Conservation (phyloP, 1,140 invertebrate genomes). For the Drosophila punjabiensis region DNA sequence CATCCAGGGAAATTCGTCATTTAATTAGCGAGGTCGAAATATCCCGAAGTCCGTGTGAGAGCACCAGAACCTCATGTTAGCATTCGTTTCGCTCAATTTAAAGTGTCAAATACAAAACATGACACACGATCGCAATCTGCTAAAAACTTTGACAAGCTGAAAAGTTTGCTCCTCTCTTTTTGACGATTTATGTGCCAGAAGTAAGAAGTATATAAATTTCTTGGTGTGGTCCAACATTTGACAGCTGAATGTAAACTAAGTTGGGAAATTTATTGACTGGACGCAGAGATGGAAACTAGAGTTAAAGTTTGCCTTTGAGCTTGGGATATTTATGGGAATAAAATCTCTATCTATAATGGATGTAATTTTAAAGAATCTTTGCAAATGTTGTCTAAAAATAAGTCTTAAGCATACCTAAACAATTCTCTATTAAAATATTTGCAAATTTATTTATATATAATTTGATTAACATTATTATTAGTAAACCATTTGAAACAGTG, state of each 20-base stretch:
- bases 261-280: constrained; percentile 48
- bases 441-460: neutral
- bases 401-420: neutral
- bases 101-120: constrained; percentile 73
- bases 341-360: too few relatives aligned
- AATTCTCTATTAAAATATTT: neutral
- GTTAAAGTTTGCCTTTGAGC: constrained; percentile 11
- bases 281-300: constrained; percentile 4
- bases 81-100: constrained; percentile 76
- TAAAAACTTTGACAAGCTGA: constrained; percentile 43
- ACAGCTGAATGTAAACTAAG: constrained; percentile 62
- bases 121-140: constrained; percentile 69
- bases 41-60: constrained; percentile 3
- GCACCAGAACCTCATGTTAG: constrained; percentile 42
- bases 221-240: constrained; percentile 60
- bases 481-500: neutral
- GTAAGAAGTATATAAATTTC: constrained; percentile 75
- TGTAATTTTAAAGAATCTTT: neutral
- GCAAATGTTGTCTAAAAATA: neutral
- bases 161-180: constrained; percentile 33
- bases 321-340: constrained; percentile 16
- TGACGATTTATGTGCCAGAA: constrained; percentile 65
- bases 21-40: constrained; percentile 50
- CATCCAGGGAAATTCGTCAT: constrained; percentile 61
- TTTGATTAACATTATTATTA: neutral